Evolutionary conservation across 37 sponge, comb jelly and placozoan genomes (phyloP), one percentile per base, ranked within the genome.

Genomic region (Haliclona indistincta): DNA sequence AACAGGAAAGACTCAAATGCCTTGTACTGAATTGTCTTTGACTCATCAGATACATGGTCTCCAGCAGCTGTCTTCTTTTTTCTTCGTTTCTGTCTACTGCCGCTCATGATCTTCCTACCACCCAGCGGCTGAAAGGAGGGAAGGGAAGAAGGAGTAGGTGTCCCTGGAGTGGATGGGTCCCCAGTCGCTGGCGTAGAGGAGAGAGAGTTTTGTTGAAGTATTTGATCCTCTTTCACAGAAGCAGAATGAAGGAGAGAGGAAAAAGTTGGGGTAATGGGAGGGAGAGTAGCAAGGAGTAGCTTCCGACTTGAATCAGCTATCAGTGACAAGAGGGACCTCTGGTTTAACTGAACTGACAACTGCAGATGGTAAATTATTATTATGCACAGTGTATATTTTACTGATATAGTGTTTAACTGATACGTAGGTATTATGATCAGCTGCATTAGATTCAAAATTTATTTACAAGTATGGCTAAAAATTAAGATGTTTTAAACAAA

Each of bases 11-110:
- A 79, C 54, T 78, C 85, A 10, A 78, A 71, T 0, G 66, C 72
- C 37, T 64, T 85, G 56, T 73, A 85, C 53, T 85, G 65, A 32
- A 28, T 22, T 22, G 66, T 78, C 64, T 78, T 85, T 5, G 54
- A 1, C 22, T 65, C 73, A 38, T 85, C 79, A 29, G 85, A 38
- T 1, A 78, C 7, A 26, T 85, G 54, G 19, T 78, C 71, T 13
- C 43, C 34, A 0, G 58, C 44, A 5, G 51, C 38, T 23, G 10
- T 38, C 47, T 54, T 33, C 29, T 28, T 85, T 41, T 64, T 78
- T 17, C 54, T 43, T 29, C 53, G 13, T 33, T 54, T 68, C 47
- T 36, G 63, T 37, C 64, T 70, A 20, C 52, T 62, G 3, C n/a
- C 30, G 22, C 4, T 56, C 33, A 22, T 11, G 38, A 22, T 25